These are phyloP conservation scores for Polymixis lichenea DNA, from an alignment of 2,888 invertebrate genomes.

Conservation along the genomic window DNA sequence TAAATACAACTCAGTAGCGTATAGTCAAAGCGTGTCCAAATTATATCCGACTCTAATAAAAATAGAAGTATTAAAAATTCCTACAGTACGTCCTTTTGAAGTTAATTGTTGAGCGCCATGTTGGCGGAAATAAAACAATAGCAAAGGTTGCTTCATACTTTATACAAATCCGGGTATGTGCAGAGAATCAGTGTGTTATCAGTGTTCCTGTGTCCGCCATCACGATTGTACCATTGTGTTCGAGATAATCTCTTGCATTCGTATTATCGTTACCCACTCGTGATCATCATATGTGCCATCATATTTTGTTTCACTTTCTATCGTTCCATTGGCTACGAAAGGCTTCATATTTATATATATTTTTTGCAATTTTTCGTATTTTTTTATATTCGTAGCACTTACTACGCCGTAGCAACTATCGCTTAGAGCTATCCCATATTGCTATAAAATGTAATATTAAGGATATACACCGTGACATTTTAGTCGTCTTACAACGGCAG, in stretches of 20 bases:
- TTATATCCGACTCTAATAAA: not conserved
- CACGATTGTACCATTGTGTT: conserved; percentile 52
- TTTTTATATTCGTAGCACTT: conserved; percentile 21
- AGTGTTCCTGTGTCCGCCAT: conserved; percentile 33
- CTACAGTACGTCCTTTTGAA: not conserved
- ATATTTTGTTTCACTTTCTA: conserved; percentile 7
- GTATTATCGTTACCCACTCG: conserved; percentile 6
- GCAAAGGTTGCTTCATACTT: conserved; percentile 22
- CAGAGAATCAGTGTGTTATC: conserved; percentile 27
- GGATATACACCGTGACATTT: no score
- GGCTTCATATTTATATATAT: no score
- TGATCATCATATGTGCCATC: not conserved
- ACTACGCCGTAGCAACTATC: conserved; percentile 23
- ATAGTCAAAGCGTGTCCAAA: not conserved
- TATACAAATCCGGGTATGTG: conserved; percentile 29
- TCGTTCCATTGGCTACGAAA: not conserved
- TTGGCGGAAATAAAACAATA: conserved; percentile 43
- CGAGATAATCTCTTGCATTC: conserved; percentile 45
- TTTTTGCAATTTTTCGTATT: not conserved
- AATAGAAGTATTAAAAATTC: not conserved
- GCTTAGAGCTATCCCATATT: not conserved
- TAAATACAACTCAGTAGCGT: not conserved
- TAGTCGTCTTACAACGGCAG: no score
- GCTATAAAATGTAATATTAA: no score
- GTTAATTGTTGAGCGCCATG: not conserved